Percentiles rank a stretch among this genome's conserved stretches.
These are phyloP conservation scores for Sesamia nonagrioides DNA, from an alignment of 1,140 invertebrate genomes.

Conservation along the genomic window DNA sequence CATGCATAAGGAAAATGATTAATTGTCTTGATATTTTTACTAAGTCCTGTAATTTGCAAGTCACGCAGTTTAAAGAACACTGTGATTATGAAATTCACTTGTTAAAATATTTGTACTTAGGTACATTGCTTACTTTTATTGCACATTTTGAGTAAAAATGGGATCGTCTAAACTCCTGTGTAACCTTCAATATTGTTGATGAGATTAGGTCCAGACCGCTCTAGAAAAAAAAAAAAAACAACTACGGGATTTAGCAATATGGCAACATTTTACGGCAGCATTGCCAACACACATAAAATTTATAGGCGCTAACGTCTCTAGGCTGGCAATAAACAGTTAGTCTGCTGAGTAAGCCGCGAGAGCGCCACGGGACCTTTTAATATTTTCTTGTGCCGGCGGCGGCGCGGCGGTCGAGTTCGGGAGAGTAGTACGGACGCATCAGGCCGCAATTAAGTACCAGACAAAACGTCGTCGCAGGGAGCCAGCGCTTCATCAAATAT, in stretches of 20 bases:
- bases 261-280: conserved; percentile 79
- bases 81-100: not conserved
- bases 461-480: conserved; percentile 64
- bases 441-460: conserved; percentile 73
- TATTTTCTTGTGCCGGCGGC: conserved; percentile 64
- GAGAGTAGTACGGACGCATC: conserved; percentile 61
- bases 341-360: conserved; percentile 62
- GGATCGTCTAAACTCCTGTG: not conserved
- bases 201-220: not conserved
- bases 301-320: conserved; percentile 80
- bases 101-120: not conserved
- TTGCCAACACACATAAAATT: conserved; percentile 82
- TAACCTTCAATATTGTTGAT: not conserved
- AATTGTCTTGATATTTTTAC: conserved; percentile 15
- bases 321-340: conserved; percentile 79
- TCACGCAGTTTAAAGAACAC: not conserved
- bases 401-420: conserved; percentile 28
- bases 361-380: conserved; percentile 69
- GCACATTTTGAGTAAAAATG: too few relatives aligned
- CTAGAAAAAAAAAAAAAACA: conserved; percentile 70
- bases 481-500: conserved; percentile 75
- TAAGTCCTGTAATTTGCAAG: conserved; percentile 6
- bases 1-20: conserved; percentile 30
- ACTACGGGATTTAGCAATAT: conserved; percentile 79
- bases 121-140: too few relatives aligned